Conservation (phyloP, 2,113 vertebrate genomes). For the Hippocampus zosterae region DNA sequence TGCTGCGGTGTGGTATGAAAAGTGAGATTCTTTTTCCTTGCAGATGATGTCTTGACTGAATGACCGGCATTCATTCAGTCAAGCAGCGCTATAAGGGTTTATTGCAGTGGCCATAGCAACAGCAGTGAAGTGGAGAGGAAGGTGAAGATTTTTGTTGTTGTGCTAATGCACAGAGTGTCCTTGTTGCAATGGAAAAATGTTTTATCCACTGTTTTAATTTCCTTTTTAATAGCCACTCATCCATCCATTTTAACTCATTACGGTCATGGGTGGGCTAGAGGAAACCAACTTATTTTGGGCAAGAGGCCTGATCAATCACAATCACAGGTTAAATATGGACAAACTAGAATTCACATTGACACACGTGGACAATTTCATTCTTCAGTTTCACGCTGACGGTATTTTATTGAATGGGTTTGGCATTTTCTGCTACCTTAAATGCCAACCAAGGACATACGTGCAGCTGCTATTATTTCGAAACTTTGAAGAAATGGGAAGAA, state of each 20-base stretch:
- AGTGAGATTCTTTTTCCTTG: slow-evolving; percentile 14
- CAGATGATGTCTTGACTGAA: slow-evolving; percentile 13
- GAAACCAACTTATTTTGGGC: background rate
- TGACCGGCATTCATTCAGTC: slow-evolving; percentile 25
- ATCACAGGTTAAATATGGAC: background rate
- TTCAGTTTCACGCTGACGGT: slow-evolving; percentile 14
- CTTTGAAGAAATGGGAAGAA: background rate
- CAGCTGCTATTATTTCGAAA: background rate
- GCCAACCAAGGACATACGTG: background rate
- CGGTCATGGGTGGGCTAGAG: too few species aligned
- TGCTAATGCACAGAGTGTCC: slow-evolving; percentile 52
- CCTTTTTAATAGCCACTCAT: slow-evolving; percentile 16
- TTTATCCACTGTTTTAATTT: background rate
- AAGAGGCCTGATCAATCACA: background rate
- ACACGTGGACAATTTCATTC: slow-evolving; percentile 1
- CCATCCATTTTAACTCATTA: background rate
- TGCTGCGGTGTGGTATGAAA: background rate
- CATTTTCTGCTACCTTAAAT: slow-evolving; percentile 17
- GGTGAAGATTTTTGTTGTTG: slow-evolving; percentile 41
- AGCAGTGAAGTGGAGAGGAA: slow-evolving; percentile 52
- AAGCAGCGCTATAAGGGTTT: slow-evolving; percentile 47
- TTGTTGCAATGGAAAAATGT: slow-evolving; percentile 43
- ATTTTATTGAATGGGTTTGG: slow-evolving; percentile 23
- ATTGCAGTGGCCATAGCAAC: slow-evolving; percentile 72
- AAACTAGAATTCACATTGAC: background rate